These are phyloP conservation scores for Cebus imitator DNA, from an alignment of 2,113 vertebrate genomes.

Conservation along the genomic window DNA sequence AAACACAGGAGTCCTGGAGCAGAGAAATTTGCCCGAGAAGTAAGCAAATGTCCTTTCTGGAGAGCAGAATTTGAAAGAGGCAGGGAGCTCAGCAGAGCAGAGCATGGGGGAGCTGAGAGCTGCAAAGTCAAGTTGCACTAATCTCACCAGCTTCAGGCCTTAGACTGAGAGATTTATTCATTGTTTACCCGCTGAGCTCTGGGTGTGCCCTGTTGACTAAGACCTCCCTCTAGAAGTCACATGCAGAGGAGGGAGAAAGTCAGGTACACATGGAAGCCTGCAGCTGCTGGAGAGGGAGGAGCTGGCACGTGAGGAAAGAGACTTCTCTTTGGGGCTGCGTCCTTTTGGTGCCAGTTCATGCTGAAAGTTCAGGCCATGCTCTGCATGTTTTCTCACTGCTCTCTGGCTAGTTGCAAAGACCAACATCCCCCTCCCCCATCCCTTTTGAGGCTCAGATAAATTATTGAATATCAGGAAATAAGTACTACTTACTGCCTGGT, in stretches of 20 bases:
- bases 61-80: neutral
- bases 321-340: accelerated
- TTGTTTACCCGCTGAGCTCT: neutral
- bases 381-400: neutral
- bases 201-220: neutral
- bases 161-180: neutral
- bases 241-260: neutral
- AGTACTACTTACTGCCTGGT: neutral
- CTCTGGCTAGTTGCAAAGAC: neutral
- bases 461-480: neutral
- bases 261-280: accelerated
- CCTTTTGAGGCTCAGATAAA: neutral
- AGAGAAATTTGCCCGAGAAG: neutral
- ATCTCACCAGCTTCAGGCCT: neutral
- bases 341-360: too few species aligned
- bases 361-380: neutral
- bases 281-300: neutral
- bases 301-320: neutral
- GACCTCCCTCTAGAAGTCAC: neutral
- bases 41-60: neutral
- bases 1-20: neutral
- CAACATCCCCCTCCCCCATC: accelerated
- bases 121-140: neutral
- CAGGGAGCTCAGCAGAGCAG: neutral
- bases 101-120: too few species aligned